phyloP scores from a whole-genome alignment of 2,113 vertebrate species.

The Carettochelys insculpta region DNA sequence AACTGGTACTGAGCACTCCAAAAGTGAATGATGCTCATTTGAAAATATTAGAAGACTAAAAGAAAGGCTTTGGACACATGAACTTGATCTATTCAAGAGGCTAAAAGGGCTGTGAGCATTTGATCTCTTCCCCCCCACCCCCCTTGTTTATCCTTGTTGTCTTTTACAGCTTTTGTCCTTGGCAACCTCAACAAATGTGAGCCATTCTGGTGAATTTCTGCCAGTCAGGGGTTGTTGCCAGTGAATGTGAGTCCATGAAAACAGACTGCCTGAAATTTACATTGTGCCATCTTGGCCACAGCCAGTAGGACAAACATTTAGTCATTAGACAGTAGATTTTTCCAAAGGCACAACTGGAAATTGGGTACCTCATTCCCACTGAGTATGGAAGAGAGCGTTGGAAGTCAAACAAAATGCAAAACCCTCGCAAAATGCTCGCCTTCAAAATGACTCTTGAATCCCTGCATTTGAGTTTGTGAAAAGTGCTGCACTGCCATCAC shows the following conservation, averaged over 20 bases:
- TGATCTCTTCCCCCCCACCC: not conserved
- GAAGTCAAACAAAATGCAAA: not conserved
- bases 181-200: not conserved
- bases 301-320: constrained; percentile 35
- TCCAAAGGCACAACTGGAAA: constrained; percentile 35
- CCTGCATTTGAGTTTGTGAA: not conserved
- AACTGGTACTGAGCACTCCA: not conserved
- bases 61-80: constrained; percentile 54
- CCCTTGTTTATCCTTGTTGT: constrained; percentile 13
- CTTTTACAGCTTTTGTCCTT: constrained; percentile 20
- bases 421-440: not conserved
- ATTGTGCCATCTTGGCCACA: constrained; percentile 27
- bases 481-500: not conserved
- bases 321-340: constrained; percentile 31
- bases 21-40: constrained; percentile 23
- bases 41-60: constrained; percentile 50
- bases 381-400: not conserved
- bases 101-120: constrained; percentile 32
- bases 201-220: not conserved
- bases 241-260: constrained; percentile 21
- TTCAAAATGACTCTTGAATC: not conserved
- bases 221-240: constrained; percentile 2
- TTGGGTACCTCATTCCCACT: not conserved
- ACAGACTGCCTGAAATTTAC: constrained; percentile 55
- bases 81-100: constrained; percentile 40